A percentile compares a stretch with the other conserved stretches of the same genome.
Evolutionary conservation across 2,113 vertebrate species (phyloP).

Genomic region (Nanger granti): DNA sequence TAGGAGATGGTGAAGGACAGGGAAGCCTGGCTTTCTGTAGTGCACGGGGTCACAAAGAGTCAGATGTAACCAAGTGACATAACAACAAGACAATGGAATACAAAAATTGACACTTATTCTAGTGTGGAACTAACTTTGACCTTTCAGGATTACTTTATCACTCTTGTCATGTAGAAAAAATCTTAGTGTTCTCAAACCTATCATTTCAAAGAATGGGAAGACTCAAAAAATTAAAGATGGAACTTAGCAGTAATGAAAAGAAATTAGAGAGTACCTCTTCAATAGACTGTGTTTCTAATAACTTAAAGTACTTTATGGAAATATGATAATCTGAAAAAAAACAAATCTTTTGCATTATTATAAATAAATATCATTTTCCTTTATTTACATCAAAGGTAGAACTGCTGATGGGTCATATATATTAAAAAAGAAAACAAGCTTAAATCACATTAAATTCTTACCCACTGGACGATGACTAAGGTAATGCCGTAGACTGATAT

Average conservation of each 20-base stretch:
- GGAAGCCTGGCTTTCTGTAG: neutral
- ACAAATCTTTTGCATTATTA: neutral
- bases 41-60: neutral
- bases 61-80: neutral
- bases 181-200: neutral
- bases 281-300: neutral
- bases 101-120: neutral
- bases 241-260: neutral
- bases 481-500: conserved; percentile 92
- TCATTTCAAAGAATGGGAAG: neutral
- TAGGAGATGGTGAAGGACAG: neutral
- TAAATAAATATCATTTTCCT: conserved; percentile 4
- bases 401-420: neutral
- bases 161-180: neutral
- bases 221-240: neutral
- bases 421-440: neutral
- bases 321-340: neutral
- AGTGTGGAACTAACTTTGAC: neutral
- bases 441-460: conserved; percentile 74
- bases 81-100: neutral
- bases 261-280: neutral
- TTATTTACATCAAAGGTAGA: conserved; percentile 24
- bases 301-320: neutral
- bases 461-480: conserved; percentile 92
- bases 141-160: neutral